Base-by-base conservation (phyloP, 2,888 invertebrate species). In the Drosophila kambysellisi region DNA sequence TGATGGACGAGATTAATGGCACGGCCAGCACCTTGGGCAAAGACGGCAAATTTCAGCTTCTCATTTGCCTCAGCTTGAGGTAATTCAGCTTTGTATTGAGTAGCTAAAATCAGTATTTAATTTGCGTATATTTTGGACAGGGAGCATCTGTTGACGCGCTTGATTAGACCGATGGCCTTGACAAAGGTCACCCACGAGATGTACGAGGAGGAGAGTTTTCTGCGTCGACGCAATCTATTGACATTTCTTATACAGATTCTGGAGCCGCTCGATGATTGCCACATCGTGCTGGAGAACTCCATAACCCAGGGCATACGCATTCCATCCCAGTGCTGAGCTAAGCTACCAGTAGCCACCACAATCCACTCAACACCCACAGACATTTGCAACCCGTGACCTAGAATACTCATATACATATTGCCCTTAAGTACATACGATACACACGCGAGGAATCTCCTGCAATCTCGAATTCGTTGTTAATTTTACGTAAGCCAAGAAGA, bases 31-130 rank as follows among this genome's bases (percentile, higher is more conserved):
- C 92, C 17, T 73, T 93, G 61, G 99, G 99, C 62, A 99, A 99
- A 93, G 99, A 99, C 94, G 99, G 99, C 58, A 98, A 99, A 93
- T 99, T 99, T 93, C 99, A 99, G 93, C 95, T 99, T 46, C 98
- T 99, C 91, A 96, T 99, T 83, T 99, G 99, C 92, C 95, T 99
- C 39, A 97, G 98, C 90, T 95, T 98, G 83, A 96, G 98, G 98
- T 98, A 93, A 91, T 90, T 82, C 3, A 15, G 37, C 8, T 25
- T 46, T 46, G 6, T 0, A 15, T 9, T 15, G n/a, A 33, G 3
- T 35, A 50, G 3, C 29, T 12, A 29, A n/a, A 15, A 32, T 3
- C 32, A 29, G n/a, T 17, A 37, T 41, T 46, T n/a, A 39, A 33
- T 51, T n/a, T 11, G 15, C 9, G 17, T 15, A n/a, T 17, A 6